A percentile compares a stretch with the other conserved stretches of the same genome.
phyloP scores from a whole-genome alignment of 1,140 invertebrate genomes.

The Bradysia coprophila region DNA sequence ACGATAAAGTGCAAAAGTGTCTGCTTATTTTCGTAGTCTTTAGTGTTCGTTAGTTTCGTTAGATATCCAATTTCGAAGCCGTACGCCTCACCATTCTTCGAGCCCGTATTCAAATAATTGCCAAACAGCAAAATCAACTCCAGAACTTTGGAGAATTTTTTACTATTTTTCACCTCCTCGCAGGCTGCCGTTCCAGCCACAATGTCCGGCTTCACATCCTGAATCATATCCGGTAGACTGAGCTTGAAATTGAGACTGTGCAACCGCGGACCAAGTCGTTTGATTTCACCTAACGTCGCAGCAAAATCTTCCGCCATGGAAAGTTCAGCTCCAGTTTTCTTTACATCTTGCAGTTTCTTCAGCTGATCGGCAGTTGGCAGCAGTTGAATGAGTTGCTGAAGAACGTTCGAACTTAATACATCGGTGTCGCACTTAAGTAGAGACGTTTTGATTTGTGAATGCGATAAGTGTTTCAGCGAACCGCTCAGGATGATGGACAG shows the following conservation, averaged over 20 bases:
- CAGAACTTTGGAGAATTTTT: constrained; percentile 77
- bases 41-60: constrained; percentile 86
- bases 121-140: constrained; percentile 80
- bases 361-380: constrained; percentile 80
- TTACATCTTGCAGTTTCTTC: constrained; percentile 58
- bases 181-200: constrained; percentile 88
- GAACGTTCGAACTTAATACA: constrained; percentile 58
- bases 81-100: constrained; percentile 79
- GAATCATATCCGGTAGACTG: constrained; percentile 45
- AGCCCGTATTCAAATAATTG: constrained; percentile 91
- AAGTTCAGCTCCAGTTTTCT: constrained; percentile 60
- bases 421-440: constrained; percentile 73
- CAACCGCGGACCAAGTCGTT: constrained; percentile 69
- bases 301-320: constrained; percentile 91
- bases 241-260: constrained; percentile 79
- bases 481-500: constrained; percentile 80
- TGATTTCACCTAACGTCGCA: constrained; percentile 76
- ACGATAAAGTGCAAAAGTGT: constrained; percentile 88
- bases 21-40: constrained; percentile 81
- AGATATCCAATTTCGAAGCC: constrained; percentile 95
- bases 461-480: constrained; percentile 74
- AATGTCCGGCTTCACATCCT: constrained; percentile 89
- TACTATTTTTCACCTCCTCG: constrained; percentile 79
- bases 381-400: constrained; percentile 74
- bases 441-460: constrained; percentile 67